Conservation (phyloP, 2,113 vertebrate species). For the Eira barbara region DNA sequence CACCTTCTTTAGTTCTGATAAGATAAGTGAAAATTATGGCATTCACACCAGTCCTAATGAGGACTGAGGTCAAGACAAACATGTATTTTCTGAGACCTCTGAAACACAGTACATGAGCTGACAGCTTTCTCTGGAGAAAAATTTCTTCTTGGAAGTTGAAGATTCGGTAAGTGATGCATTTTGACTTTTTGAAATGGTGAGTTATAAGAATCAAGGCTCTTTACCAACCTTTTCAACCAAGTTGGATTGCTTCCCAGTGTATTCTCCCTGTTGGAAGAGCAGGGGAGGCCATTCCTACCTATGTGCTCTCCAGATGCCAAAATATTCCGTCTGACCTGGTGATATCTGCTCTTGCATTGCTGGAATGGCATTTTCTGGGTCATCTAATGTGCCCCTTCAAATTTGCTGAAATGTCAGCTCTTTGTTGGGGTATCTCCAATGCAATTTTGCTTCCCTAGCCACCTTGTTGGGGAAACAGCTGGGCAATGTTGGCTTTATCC, state of each 20-base stretch:
- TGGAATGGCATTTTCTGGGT: conserved; percentile 41
- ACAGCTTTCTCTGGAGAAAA: conserved; percentile 24
- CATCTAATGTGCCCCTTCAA: background rate
- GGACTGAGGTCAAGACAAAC: background rate
- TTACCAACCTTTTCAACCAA: background rate
- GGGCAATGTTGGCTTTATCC: conserved; percentile 10
- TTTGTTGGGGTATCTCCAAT: background rate
- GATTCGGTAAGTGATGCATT: background rate
- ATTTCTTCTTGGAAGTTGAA: background rate
- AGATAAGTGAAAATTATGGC: background rate
- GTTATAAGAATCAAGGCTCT: background rate
- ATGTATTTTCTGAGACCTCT: conserved; percentile 22
- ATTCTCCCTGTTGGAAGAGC: background rate
- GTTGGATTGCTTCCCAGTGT: background rate
- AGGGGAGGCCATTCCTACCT: background rate
- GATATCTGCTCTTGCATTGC: background rate
- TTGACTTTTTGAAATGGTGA: background rate
- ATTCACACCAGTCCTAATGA: background rate
- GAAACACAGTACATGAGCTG: background rate
- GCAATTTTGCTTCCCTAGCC: background rate
- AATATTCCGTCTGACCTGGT: background rate
- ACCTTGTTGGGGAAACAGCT: conserved; percentile 36
- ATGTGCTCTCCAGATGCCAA: background rate
- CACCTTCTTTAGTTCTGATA: background rate
- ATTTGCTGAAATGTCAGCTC: conserved; percentile 36